Base-by-base conservation (phyloP, 2,888 invertebrate species). In the Tholera decimalis region DNA sequence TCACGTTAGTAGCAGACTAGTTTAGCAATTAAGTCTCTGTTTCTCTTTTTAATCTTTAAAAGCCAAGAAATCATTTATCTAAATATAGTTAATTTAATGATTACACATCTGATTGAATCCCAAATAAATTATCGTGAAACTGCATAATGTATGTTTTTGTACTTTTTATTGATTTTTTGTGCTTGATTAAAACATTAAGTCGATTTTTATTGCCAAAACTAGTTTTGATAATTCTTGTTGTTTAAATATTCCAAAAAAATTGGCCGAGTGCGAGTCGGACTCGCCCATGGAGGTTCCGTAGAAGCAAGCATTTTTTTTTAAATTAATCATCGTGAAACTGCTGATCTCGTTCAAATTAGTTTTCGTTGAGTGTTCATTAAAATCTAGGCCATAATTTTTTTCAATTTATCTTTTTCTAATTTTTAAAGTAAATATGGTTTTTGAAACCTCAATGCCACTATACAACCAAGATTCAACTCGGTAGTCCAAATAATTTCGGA, bases 61-160 rank as follows among this genome's bases (percentile, higher is more conserved):
- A 54, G 22, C n/a, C 3, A 15, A 39, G 22, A 30, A 28, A 22
- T 28, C 22, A 11, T 18, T n/a, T 11, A n/a, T 18, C 11, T 18
- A 18, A 28, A 47, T 11, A 18, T 11, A 18, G 28, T 13, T 28
- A 13, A 68, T 68, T 59, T 55, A 55, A 9, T 35, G 39, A 50
- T 50, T 62, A 70, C 6, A 8, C 7, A 39, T 69, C 4, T 35
- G 15, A 62, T 62, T 70, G 39, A 37, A 62, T 61, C n/a, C 35
- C 28, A 33, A 13, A 47, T 69, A 61, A 61, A 61, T 69, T 47
- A 49, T 54, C 1, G 8, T 37, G 15, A 18, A 66, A 56, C 11
- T 37, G 20, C 20, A 35, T 43, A 68, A 51, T 47, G 9, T 39
- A 41, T 47, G 18, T 35, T 49, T 28, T 49, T 43, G 1, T 11